These are phyloP conservation scores for Dicrurus megarhynchus DNA, from an alignment of 2,113 vertebrate genomes.

Conservation along the genomic window DNA sequence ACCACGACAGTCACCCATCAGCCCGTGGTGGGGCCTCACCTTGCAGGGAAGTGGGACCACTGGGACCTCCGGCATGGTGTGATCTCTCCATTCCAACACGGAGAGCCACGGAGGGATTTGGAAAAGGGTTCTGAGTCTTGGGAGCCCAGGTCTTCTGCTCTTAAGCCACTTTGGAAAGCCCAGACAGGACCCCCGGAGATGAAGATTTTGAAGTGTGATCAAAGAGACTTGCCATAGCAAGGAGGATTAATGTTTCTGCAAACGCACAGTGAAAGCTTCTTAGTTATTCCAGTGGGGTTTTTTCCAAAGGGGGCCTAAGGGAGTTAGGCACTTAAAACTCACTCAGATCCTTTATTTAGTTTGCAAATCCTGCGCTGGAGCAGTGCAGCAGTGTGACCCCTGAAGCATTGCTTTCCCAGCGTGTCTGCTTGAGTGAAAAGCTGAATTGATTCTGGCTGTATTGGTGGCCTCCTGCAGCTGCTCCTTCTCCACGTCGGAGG, in stretches of 20 bases:
- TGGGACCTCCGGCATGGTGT: rapidly evolving
- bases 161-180: background rate
- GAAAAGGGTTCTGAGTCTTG: background rate
- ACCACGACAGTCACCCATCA: rapidly evolving
- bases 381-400: background rate
- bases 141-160: background rate
- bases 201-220: conserved; percentile 36
- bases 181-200: background rate
- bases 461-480: conserved; percentile 35
- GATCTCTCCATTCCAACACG: rapidly evolving
- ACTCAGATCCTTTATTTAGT: conserved; percentile 3
- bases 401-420: background rate
- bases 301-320: background rate
- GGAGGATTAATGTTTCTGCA: conserved; percentile 17
- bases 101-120: rapidly evolving
- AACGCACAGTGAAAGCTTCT: background rate
- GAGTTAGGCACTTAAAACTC: conserved; percentile 39
- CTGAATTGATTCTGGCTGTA: conserved; percentile 23
- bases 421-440: background rate
- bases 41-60: background rate
- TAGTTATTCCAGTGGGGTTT: background rate
- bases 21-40: rapidly evolving
- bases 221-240: background rate
- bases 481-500: background rate
- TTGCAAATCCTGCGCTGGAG: background rate